A percentile compares a stretch with the other conserved stretches of the same genome.
Evolutionary conservation across 1,140 invertebrate species (phyloP).

Genomic region (Andrena cerasifolii): DNA sequence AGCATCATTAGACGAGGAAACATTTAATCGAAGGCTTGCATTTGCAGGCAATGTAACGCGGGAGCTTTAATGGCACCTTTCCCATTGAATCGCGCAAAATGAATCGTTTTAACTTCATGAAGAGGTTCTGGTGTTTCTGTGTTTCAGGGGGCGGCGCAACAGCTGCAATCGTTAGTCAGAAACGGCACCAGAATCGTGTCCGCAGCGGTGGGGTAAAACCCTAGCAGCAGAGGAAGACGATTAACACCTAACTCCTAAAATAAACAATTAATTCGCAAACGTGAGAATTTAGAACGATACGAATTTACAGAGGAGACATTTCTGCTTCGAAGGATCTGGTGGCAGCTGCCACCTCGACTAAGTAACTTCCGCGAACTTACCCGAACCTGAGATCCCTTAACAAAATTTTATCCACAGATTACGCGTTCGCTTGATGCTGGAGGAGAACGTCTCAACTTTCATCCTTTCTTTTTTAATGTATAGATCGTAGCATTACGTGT

Average conservation of each 20-base stretch:
- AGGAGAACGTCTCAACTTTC: background rate
- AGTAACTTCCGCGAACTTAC: background rate
- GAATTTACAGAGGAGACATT: background rate
- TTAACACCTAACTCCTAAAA: conserved; percentile 3
- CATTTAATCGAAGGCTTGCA: too few relatives aligned
- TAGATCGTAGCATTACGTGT: conserved; percentile 16
- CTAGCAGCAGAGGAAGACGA: background rate
- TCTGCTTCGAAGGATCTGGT: background rate
- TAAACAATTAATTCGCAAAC: background rate
- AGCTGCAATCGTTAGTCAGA: conserved; percentile 80
- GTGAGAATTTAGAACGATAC: background rate
- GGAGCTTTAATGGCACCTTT: too few relatives aligned
- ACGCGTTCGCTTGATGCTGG: background rate
- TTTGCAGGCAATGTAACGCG: too few relatives aligned
- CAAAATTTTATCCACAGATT: background rate
- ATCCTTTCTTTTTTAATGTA: conserved; percentile 15
- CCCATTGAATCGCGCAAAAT: too few relatives aligned
- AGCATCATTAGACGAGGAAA: too few relatives aligned
- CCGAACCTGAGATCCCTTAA: background rate
- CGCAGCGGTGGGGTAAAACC: conserved; percentile 53
- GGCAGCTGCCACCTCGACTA: background rate
- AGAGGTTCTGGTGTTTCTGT: too few relatives aligned
- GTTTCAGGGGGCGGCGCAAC: conserved; percentile 81
- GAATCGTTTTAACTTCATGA: too few relatives aligned
- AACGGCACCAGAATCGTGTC: conserved; percentile 76